phyloP scores from a whole-genome alignment of 2,113 vertebrate species.

The Cyprinus carpio region DNA sequence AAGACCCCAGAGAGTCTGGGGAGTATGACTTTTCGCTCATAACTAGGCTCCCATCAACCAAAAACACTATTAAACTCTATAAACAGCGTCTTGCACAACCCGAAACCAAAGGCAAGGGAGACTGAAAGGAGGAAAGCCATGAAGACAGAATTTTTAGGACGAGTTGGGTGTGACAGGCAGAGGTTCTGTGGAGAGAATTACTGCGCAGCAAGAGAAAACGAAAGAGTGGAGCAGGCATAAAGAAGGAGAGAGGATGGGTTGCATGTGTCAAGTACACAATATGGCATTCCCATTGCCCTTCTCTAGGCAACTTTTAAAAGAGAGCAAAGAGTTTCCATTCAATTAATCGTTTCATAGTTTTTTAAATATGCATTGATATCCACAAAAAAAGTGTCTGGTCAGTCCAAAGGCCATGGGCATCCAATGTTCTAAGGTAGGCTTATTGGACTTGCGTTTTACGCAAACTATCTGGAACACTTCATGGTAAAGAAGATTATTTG shows the following conservation, averaged over 20 bases:
- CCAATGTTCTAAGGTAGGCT: neutral
- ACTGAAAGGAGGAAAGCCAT: neutral
- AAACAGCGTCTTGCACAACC: conserved; percentile 14
- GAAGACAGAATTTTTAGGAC: conserved; percentile 3
- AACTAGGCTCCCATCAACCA: conserved; percentile 37
- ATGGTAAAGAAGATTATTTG: conserved; percentile 28
- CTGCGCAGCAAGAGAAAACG: neutral
- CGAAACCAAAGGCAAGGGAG: conserved; percentile 1
- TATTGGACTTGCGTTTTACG: neutral
- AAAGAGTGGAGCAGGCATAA: neutral
- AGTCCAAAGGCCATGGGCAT: conserved; percentile 41
- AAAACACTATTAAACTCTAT: neutral
- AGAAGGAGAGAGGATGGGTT: neutral
- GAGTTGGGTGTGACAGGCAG: neutral
- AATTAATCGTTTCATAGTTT: conserved; percentile 44
- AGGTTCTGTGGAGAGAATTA: neutral
- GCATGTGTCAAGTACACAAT: conserved; percentile 27
- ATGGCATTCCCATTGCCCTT: conserved; percentile 1
- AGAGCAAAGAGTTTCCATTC: conserved; percentile 23
- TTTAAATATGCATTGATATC: conserved; percentile 58
- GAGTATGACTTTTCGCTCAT: neutral
- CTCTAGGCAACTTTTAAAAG: conserved; percentile 15
- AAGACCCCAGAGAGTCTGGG: conserved; percentile 6
- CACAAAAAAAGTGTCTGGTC: conserved; percentile 23
- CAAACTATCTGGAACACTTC: conserved; percentile 3